phyloP scores from a whole-genome alignment of 2,888 invertebrate species.

The Tipula confusa region DNA sequence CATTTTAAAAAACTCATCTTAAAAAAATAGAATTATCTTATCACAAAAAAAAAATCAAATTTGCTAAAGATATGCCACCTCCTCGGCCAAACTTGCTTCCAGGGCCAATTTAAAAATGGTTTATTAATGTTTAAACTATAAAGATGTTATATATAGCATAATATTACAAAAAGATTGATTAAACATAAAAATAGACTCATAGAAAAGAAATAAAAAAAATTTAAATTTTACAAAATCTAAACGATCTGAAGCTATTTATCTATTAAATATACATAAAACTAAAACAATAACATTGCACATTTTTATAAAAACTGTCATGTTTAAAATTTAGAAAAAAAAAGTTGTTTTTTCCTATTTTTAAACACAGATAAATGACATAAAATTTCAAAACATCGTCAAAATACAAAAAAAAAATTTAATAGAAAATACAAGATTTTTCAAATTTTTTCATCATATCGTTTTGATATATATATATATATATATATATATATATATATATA shows the following conservation, averaged over 20 bases:
- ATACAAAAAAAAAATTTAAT: background rate
- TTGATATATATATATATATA: too few species aligned
- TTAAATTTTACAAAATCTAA: background rate
- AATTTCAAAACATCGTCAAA: conserved; percentile 25
- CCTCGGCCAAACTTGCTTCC: background rate
- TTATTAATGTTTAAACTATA: background rate
- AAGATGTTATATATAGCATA: background rate
- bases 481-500: too few species aligned
- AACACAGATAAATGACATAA: conserved; percentile 12
- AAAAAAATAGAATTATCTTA: too few species aligned
- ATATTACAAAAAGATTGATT: too few species aligned
- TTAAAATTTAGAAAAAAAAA: background rate
- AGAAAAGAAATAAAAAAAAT: background rate
- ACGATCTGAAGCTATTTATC: background rate
- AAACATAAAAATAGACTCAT: too few species aligned
- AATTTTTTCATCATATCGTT: conserved; percentile 8
- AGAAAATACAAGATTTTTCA: conserved; percentile 12
- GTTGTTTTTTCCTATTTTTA: background rate
- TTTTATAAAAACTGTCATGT: conserved; percentile 17
- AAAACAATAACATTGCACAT: conserved; percentile 17
- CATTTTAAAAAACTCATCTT: too few species aligned
- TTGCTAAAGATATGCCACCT: too few species aligned
- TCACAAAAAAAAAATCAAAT: too few species aligned
- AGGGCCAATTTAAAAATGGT: background rate
- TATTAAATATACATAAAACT: background rate